phyloP scores from a whole-genome alignment of 2,888 invertebrate genomes.

The Boloria selene region DNA sequence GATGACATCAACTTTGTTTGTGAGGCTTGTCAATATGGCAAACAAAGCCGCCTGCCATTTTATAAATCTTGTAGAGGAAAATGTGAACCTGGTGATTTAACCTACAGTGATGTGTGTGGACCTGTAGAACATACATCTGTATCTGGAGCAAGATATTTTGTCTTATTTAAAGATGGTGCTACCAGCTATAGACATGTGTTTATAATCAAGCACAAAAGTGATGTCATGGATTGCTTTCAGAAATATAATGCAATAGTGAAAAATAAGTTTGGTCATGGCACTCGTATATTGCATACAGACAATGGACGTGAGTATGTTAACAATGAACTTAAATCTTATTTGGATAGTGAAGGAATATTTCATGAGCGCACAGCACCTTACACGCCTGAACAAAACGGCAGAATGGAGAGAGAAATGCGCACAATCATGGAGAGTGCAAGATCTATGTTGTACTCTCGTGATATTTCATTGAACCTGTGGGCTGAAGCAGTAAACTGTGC shows the following conservation, averaged over 20 bases:
- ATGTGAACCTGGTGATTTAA: conserved; percentile 25
- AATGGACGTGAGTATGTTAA: too few relatives aligned
- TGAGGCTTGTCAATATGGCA: conserved; percentile 32
- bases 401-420: conserved; percentile 30
- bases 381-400: conserved; percentile 45
- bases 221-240: too few relatives aligned
- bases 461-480: conserved; percentile 37
- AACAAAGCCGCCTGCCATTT: conserved; percentile 24
- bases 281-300: too few relatives aligned
- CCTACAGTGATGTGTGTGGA: conserved; percentile 35
- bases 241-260: too few relatives aligned
- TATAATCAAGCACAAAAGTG: too few relatives aligned
- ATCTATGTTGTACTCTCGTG: conserved; percentile 24
- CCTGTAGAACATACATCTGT: conserved; percentile 25
- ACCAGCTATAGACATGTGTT: conserved; percentile 20
- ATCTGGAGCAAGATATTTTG: conserved; percentile 34
- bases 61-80: conserved; percentile 20
- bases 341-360: too few relatives aligned
- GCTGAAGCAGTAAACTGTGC: conserved; percentile 41
- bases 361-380: conserved; percentile 22
- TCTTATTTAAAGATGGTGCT: conserved; percentile 34
- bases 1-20: conserved; percentile 22
- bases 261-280: too few relatives aligned
- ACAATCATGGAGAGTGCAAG: conserved; percentile 40
- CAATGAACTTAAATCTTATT: too few relatives aligned